These are phyloP conservation scores for Oceanodroma leucorhoa DNA, from an alignment of 2,797 vertebrate genomes.

Conservation along the genomic window DNA sequence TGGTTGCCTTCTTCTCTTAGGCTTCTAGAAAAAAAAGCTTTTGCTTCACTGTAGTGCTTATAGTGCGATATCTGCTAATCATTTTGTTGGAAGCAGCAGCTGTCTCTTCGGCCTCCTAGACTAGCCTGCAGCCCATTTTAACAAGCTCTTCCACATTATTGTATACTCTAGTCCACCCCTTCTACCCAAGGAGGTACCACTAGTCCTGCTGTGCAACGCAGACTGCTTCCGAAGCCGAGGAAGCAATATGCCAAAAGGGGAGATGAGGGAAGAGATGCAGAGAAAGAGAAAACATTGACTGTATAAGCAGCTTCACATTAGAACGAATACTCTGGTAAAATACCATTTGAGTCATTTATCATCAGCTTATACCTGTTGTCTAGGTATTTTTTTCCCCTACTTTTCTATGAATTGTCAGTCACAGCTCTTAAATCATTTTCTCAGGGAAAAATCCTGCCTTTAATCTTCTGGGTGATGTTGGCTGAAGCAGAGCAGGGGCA, in stretches of 20 bases:
- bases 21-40: not conserved
- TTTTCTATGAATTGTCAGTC: not conserved
- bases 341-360: not conserved
- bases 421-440: not conserved
- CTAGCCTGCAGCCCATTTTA: not conserved
- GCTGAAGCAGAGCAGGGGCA: not conserved
- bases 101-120: not conserved
- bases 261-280: not conserved
- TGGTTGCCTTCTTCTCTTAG: not conserved
- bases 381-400: not conserved
- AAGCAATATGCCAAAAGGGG: not conserved
- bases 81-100: not conserved
- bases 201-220: not conserved
- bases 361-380: not conserved
- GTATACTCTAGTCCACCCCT: not conserved
- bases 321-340: not conserved
- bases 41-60: not conserved
- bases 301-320: not conserved
- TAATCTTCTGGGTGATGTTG: not conserved
- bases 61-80: not conserved
- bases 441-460: not conserved
- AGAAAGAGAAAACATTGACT: not conserved
- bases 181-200: not conserved
- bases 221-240: not conserved
- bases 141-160: not conserved